Conservation (phyloP, 2,888 invertebrate genomes). For the Luperina testacea region DNA sequence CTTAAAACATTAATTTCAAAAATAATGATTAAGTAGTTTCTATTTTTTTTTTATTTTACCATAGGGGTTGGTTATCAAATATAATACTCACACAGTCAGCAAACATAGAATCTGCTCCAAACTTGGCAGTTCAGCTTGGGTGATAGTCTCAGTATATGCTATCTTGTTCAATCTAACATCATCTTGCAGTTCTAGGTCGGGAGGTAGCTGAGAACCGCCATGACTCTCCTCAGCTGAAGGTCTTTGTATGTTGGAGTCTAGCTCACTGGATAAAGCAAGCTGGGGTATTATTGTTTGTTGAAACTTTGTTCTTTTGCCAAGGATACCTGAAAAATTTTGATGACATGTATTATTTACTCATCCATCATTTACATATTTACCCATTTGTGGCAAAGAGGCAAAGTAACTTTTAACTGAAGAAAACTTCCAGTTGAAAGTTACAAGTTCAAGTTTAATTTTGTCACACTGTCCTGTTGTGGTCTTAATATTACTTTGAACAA, state of each 20-base stretch:
- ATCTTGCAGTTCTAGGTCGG: conserved; percentile 94
- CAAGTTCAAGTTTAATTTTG: neutral
- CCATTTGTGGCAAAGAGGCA: neutral
- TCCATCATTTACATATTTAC: neutral
- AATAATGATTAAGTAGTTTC: too few relatives aligned
- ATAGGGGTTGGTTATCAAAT: too few relatives aligned
- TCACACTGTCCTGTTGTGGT: neutral
- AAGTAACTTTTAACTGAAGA: too few relatives aligned
- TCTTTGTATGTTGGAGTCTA: conserved; percentile 82
- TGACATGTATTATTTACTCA: neutral
- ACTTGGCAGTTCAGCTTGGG: conserved; percentile 91
- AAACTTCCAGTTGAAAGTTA: too few relatives aligned
- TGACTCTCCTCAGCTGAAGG: conserved; percentile 87
- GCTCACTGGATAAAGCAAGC: conserved; percentile 92
- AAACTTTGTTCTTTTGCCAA: conserved; percentile 97
- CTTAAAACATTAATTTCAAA: too few relatives aligned
- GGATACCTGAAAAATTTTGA: conserved; percentile 88
- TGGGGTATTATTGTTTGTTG: conserved; percentile 96
- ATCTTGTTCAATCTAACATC: conserved; percentile 96
- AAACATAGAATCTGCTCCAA: conserved; percentile 95
- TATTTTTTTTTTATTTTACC: too few relatives aligned
- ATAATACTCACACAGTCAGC: conserved; percentile 91
- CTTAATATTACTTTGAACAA: too few relatives aligned
- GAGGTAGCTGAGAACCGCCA: conserved; percentile 88
- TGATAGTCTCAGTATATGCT: conserved; percentile 91